phyloP scores from a whole-genome alignment of 1,140 invertebrate genomes.

The Leguminivora glycinivorella region DNA sequence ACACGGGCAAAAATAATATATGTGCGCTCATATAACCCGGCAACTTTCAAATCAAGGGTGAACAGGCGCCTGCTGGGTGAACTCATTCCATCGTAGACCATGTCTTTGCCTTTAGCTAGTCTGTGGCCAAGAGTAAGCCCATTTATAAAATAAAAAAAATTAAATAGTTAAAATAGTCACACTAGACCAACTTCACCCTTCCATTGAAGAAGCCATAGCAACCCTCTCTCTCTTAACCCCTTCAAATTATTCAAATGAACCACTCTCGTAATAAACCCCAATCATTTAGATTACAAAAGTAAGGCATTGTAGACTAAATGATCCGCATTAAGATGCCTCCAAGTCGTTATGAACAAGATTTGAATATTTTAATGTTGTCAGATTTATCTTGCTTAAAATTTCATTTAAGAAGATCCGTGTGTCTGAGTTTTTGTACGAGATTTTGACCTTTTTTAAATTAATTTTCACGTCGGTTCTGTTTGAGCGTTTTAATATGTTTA shows the following conservation, averaged over 20 bases:
- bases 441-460: constrained; percentile 12
- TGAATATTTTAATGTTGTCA: constrained; percentile 59
- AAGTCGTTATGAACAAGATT: constrained; percentile 54
- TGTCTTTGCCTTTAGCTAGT: too few species aligned
- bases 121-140: too few species aligned
- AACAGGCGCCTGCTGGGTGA: too few species aligned
- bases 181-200: too few species aligned
- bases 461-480: neutral
- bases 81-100: too few species aligned
- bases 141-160: too few species aligned
- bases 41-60: too few species aligned
- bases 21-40: too few species aligned
- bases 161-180: too few species aligned
- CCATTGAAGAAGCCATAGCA: neutral
- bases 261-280: constrained; percentile 47
- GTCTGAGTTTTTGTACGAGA: constrained; percentile 4
- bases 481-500: constrained; percentile 7
- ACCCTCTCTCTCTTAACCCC: neutral
- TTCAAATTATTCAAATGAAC: constrained; percentile 53
- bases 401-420: constrained; percentile 42
- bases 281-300: constrained; percentile 56
- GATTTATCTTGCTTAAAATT: constrained; percentile 60
- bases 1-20: too few species aligned
- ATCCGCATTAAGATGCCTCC: constrained; percentile 40
- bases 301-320: constrained; percentile 47